A percentile compares a stretch with the other conserved stretches of the same genome.
Conservation (phyloP, 2,888 invertebrate genomes). For the Eupithecia pulchellata region DNA sequence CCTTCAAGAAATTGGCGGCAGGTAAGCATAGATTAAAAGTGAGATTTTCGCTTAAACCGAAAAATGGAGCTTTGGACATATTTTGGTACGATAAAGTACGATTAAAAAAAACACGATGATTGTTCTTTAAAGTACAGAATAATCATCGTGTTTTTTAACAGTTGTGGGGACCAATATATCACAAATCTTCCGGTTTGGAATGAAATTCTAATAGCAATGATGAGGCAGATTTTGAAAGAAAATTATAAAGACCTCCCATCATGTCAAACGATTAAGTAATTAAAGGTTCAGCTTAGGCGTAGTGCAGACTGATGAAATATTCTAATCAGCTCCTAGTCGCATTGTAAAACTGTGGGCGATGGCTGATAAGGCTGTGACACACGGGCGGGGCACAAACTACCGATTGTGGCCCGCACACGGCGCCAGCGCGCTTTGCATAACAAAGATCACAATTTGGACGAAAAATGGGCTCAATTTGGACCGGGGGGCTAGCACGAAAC, state of each 20-base stretch:
- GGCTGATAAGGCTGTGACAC: slow-evolving; percentile 77
- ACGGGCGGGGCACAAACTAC: slow-evolving; percentile 73
- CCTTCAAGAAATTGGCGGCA: no score
- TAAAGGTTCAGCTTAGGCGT: slow-evolving; percentile 66
- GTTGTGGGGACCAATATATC: neutral
- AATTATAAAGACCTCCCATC: slow-evolving; percentile 57
- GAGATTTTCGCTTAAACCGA: no score
- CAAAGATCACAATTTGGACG: slow-evolving; percentile 84
- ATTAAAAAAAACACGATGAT: neutral
- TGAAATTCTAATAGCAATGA: neutral
- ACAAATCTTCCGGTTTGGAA: neutral
- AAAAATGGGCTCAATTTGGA: slow-evolving; percentile 79
- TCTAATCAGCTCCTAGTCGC: slow-evolving; percentile 79
- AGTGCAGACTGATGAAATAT: slow-evolving; percentile 78
- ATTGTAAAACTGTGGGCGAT: slow-evolving; percentile 75
- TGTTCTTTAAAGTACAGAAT: no score
- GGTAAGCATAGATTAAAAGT: no score
- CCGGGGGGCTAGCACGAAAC: slow-evolving; percentile 47
- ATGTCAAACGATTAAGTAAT: slow-evolving; percentile 60
- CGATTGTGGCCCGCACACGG: slow-evolving; percentile 82
- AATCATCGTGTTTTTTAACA: no score
- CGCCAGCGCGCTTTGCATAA: slow-evolving; percentile 83
- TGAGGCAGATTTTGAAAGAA: slow-evolving; percentile 7
- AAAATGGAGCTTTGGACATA: neutral
- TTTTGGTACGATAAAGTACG: neutral